Evolutionary conservation across 2,113 vertebrate genomes (phyloP).

Genomic region (Tyrannus savana): DNA sequence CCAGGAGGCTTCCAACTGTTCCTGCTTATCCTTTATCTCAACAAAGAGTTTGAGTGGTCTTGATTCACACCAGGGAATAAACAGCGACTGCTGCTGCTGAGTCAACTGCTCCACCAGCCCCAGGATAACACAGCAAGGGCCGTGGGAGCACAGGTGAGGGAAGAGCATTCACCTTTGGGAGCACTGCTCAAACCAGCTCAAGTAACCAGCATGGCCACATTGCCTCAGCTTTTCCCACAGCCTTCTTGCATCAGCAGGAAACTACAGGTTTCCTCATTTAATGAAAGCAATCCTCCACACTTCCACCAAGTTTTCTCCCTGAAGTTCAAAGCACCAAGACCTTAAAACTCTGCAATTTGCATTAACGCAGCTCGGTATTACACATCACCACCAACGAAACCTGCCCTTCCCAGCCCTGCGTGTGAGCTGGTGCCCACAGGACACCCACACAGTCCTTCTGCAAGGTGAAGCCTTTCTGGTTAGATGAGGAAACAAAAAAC

Average conservation of each 20-base stretch:
- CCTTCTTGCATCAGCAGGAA: not conserved
- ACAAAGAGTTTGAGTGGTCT: not conserved
- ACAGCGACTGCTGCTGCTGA: not conserved
- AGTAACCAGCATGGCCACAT: not conserved
- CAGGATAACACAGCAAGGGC: not conserved
- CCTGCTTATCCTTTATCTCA: not conserved
- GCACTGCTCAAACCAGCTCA: not conserved
- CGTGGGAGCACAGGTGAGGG: rapidly evolving
- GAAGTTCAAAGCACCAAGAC: not conserved
- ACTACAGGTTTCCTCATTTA: not conserved
- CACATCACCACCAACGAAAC: not conserved
- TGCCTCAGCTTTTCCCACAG: not conserved
- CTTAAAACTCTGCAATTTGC: not conserved
- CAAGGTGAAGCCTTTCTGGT: not conserved
- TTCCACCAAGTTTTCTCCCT: not conserved
- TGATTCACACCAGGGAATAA: not conserved
- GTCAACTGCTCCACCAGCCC: not conserved
- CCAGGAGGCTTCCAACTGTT: not conserved
- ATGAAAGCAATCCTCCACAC: not conserved
- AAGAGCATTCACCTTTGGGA: not conserved
- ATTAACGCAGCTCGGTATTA: not conserved
- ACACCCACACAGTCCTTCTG: conserved; percentile 20
- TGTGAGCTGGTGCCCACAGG: not conserved
- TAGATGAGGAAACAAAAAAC: not conserved
- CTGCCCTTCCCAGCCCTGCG: not conserved